Conservation (phyloP, 2,888 invertebrate species). For the Rhagonycha lutea region DNA sequence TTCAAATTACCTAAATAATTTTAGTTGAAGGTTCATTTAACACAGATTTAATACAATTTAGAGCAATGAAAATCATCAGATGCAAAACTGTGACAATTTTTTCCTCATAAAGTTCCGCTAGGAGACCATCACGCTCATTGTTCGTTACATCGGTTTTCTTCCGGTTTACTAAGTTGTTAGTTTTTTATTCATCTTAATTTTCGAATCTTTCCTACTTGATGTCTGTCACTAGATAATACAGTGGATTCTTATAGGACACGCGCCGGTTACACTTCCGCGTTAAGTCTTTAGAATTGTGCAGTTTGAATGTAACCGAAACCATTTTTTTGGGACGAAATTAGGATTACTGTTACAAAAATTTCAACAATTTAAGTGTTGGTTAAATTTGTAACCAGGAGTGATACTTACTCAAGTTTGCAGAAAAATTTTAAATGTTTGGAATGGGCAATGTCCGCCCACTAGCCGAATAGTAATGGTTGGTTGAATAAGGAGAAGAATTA, state of each 20-base stretch:
- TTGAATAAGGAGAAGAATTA: constrained; percentile 16
- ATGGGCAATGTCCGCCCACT: constrained; percentile 39
- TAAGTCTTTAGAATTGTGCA: background rate
- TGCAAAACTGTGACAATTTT: background rate
- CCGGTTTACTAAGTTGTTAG: background rate
- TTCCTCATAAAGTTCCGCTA: background rate
- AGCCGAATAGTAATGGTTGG: constrained; percentile 39
- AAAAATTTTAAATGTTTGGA: constrained; percentile 8
- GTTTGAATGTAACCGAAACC: background rate
- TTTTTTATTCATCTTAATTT: background rate
- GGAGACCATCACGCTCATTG: background rate
- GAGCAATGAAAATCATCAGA: background rate
- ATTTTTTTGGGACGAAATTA: background rate
- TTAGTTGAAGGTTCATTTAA: background rate
- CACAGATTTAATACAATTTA: background rate
- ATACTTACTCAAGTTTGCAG: background rate
- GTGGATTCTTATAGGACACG: background rate
- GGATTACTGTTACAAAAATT: background rate
- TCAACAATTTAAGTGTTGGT: background rate
- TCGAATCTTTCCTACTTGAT: background rate
- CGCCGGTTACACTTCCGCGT: background rate
- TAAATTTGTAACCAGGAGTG: background rate
- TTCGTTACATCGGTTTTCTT: background rate
- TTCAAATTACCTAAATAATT: background rate
- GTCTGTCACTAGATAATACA: background rate